phyloP scores from a whole-genome alignment of 2,888 invertebrate species.

The Nasonia oneida region DNA sequence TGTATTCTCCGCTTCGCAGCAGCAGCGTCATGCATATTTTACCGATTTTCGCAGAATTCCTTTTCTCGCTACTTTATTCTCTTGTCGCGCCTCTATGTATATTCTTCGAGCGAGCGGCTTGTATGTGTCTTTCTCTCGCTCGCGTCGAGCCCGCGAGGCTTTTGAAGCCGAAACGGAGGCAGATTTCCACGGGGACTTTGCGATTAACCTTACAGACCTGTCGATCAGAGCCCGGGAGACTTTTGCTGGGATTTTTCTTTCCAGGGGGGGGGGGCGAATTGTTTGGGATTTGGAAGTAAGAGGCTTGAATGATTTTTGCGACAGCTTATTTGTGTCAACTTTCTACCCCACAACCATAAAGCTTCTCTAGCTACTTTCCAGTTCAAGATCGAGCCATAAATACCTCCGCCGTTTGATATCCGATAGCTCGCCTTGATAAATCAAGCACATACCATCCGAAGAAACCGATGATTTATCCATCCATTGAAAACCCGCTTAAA shows the following conservation, averaged over 20 bases:
- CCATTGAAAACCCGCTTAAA: too few species aligned
- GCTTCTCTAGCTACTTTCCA: conserved; percentile 24
- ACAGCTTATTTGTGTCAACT: background rate
- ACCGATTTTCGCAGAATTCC: conserved; percentile 75
- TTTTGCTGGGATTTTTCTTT: conserved; percentile 2
- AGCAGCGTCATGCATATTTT: conserved; percentile 73
- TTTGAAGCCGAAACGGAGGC: conserved; percentile 26
- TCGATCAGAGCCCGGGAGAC: conserved; percentile 34
- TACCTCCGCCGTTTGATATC: background rate
- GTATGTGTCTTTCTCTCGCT: background rate
- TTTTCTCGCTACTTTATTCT: conserved; percentile 58
- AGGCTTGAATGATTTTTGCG: background rate
- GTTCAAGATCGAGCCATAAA: conserved; percentile 40
- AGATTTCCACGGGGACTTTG: conserved; percentile 66
- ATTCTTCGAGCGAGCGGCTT: background rate
- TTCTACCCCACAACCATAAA: conserved; percentile 20
- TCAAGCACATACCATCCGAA: background rate
- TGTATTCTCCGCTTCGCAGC: conserved; percentile 58
- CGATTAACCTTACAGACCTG: conserved; percentile 67
- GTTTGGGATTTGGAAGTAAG: background rate
- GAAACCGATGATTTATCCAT: background rate
- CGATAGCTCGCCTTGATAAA: background rate
- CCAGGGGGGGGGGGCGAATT: background rate
- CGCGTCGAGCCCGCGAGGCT: conserved; percentile 40
- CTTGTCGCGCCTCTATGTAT: conserved; percentile 39